Base-by-base conservation (phyloP, 2,797 vertebrate species). In the Danio kyathit region DNA sequence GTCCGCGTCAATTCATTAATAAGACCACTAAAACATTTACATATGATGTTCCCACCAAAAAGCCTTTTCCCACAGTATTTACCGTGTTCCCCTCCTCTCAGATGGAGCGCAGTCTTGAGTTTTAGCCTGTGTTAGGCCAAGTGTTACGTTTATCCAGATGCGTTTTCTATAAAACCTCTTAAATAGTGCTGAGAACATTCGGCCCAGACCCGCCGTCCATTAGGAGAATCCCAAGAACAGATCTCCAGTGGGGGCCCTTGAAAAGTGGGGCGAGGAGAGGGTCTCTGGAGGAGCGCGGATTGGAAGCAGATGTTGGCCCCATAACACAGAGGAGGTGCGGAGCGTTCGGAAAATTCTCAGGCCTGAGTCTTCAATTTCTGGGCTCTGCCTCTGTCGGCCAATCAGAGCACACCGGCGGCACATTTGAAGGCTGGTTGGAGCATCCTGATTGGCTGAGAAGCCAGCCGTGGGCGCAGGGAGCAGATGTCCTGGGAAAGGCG, bases 401-500 rank as follows among this genome's bases (percentile, higher is more conserved):
- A 95, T 95, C 85, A 12, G 57, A 19, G 73, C 19, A 7, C 61
- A 67, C 86, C 79, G 82, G 81, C 61, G 73, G 17, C 88, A 81
- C 79, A 84, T 86, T 86, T 88, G 85, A 85, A 88, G 81, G 88
- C 81, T 80, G 86, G 87, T 85, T 80, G 81, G 88, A 82, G 79
- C 72, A 0, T 46, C 86, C 64, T 73, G 60, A 94, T 93, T 95
- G 94, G 94, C 74, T 5, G 38, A 83, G 65, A 83, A 81, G 29
- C 70, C 48, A 85, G 89, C 92, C 90, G 93, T 95, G 93, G 94
- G 94, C 82, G 92, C 90, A 61, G 86, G 90, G 92, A 94, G 93
- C 93, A 95, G 93, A 95, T 95, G 94, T 95, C 93, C 93, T 95
- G 94, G 94, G 94, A 95, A 95, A 94, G 91, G 72, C 74, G 92